Percentiles rank a stretch among this genome's conserved stretches.
Evolutionary conservation across 92 coral and sea anemone species (phyloP).

Genomic region (Palythoa caribaeorum): DNA sequence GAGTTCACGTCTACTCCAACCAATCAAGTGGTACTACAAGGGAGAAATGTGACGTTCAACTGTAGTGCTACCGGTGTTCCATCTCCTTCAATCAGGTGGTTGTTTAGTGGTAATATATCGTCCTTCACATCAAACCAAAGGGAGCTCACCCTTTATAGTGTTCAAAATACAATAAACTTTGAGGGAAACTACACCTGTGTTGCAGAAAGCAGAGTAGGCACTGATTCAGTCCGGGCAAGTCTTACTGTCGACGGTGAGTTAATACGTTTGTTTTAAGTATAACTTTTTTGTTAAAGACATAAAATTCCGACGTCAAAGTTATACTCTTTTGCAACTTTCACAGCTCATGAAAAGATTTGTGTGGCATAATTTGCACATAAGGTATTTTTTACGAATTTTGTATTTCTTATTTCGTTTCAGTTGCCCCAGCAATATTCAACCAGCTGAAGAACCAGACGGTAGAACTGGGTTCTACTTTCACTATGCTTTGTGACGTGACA

Average conservation of each 20-base stretch:
- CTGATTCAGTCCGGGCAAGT: not conserved
- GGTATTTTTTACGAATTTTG: not conserved
- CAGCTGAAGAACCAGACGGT: slow-evolving; percentile 12
- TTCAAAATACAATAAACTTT: not conserved
- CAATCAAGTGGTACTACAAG: not conserved
- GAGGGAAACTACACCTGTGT: slow-evolving; percentile 24
- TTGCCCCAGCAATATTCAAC: not conserved
- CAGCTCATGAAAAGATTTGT: too few relatives aligned
- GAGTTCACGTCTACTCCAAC: not conserved
- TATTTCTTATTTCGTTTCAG: not conserved
- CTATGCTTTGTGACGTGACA: not conserved
- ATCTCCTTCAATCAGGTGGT: not conserved
- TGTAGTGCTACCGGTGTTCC: slow-evolving; percentile 11
- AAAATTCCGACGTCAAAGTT: too few relatives aligned
- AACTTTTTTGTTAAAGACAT: too few relatives aligned
- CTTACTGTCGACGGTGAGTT: not conserved
- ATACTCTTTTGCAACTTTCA: too few relatives aligned
- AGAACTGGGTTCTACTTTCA: slow-evolving; percentile 13
- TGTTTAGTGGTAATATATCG: slow-evolving; percentile 9
- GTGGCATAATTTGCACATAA: too few relatives aligned
- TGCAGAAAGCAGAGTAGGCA: slow-evolving; percentile 2
- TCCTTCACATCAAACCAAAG: not conserved
- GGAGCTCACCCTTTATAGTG: not conserved
- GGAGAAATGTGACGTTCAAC: not conserved
- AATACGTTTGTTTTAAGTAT: not conserved